A percentile compares a stretch with the other conserved stretches of the same genome.
These are phyloP conservation scores for Platyrinchus mystaceus DNA, from an alignment of 2,797 vertebrate genomes.

Conservation along the genomic window DNA sequence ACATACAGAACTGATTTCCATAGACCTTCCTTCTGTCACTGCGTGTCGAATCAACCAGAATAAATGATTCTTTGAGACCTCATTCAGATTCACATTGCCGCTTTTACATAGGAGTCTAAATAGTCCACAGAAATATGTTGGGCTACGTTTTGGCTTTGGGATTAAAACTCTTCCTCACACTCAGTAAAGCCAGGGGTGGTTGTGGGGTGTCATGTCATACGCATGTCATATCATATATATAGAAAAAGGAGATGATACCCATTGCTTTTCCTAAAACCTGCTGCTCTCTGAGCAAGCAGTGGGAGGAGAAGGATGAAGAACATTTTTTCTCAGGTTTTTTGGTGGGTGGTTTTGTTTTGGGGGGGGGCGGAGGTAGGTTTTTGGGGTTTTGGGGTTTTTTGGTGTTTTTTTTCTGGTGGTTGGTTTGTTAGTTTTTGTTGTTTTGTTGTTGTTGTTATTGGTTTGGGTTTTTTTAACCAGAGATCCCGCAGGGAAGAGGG, in stretches of 20 bases:
- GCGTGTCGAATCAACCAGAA: accelerated
- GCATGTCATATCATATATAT: background rate
- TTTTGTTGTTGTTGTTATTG: background rate
- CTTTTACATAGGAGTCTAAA: background rate
- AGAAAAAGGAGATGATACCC: background rate
- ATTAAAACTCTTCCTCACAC: background rate
- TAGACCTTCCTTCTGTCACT: accelerated
- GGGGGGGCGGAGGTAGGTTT: too few relatives aligned
- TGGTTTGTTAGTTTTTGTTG: background rate
- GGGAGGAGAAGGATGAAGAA: background rate
- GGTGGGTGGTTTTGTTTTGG: too few relatives aligned
- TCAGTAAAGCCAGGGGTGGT: background rate
- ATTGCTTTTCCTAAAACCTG: background rate
- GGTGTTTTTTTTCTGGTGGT: background rate
- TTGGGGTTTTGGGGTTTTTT: too few relatives aligned
- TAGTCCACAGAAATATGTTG: background rate
- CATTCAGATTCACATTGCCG: background rate
- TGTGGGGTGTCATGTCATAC: background rate
- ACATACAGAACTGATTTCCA: background rate
- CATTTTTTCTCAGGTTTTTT: background rate
- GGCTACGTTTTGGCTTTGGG: background rate
- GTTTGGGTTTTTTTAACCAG: background rate
- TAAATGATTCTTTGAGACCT: background rate
- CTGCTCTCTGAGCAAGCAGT: background rate
- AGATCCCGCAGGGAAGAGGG: background rate